phyloP scores from a whole-genome alignment of 2,113 vertebrate species.

The Hymenochirus boettgeri region DNA sequence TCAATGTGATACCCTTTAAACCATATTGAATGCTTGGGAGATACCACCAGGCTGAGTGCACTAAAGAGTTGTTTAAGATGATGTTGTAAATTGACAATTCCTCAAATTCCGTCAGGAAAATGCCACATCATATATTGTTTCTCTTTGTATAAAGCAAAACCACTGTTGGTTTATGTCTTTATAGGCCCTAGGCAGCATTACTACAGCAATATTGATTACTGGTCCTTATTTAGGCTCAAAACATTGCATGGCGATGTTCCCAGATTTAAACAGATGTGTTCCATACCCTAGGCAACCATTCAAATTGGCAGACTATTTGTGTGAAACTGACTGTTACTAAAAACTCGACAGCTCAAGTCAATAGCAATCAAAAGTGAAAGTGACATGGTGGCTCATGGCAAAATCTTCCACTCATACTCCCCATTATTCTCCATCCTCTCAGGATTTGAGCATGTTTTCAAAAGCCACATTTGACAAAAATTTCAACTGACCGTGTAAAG shows the following conservation, averaged over 20 bases:
- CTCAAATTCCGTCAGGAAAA: slow-evolving; percentile 40
- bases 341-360: slow-evolving; percentile 30
- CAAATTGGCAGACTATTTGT: slow-evolving; percentile 44
- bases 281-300: slow-evolving; percentile 56
- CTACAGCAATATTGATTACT: slow-evolving; percentile 52
- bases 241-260: slow-evolving; percentile 49
- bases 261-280: slow-evolving; percentile 54
- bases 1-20: too few species aligned
- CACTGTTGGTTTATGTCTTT: slow-evolving; percentile 59
- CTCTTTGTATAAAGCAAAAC: slow-evolving; percentile 48
- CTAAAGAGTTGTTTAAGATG: too few species aligned
- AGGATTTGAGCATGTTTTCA: slow-evolving; percentile 4
- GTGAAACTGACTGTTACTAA: slow-evolving; percentile 26
- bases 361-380: slow-evolving; percentile 23
- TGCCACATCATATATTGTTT: slow-evolving; percentile 51
- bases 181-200: slow-evolving; percentile 57
- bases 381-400: slow-evolving; percentile 24
- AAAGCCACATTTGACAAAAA: slow-evolving; percentile 30
- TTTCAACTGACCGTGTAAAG: slow-evolving; percentile 30
- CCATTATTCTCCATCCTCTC: slow-evolving; percentile 23
- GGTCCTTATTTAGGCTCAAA: slow-evolving; percentile 58
- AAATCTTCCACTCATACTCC: slow-evolving; percentile 23
- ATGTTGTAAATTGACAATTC: slow-evolving; percentile 37
- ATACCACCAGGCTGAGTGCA: too few species aligned
- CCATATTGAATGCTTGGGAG: too few species aligned